Conservation (phyloP, 2,797 vertebrate species). For the Aldrovandia affinis region DNA sequence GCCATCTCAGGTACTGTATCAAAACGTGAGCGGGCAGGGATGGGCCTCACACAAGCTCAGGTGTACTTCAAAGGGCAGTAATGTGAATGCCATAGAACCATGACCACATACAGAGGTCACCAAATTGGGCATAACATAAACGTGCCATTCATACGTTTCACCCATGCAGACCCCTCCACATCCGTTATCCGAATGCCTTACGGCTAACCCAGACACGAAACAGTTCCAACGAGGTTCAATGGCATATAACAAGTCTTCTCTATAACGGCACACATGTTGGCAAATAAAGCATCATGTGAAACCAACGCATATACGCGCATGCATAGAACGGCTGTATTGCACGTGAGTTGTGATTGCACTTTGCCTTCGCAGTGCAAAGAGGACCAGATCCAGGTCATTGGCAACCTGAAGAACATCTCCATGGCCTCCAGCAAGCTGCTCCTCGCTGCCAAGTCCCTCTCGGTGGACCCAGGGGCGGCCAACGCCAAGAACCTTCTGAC, state of each 20-base stretch:
- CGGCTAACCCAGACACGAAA: no score
- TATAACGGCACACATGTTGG: no score
- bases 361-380: slow-evolving; percentile 84
- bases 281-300: no score
- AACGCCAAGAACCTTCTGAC: slow-evolving; percentile 97
- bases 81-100: not conserved
- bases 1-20: no score
- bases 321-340: not conserved
- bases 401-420: slow-evolving; percentile 98
- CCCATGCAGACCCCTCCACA: no score
- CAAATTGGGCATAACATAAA: not conserved
- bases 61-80: not conserved
- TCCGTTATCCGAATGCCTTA: no score
- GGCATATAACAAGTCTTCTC: no score
- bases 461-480: slow-evolving; percentile 95
- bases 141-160: not conserved
- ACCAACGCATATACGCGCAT: not conserved
- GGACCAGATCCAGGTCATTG: slow-evolving; percentile 97
- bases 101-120: not conserved
- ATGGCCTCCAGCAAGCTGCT: slow-evolving; percentile 98
- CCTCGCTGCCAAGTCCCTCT: slow-evolving; percentile 95
- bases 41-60: not conserved
- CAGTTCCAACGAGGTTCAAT: no score
- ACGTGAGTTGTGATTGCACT: not conserved
- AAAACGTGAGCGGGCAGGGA: not conserved